A percentile compares a stretch with the other conserved stretches of the same genome.
Conservation (phyloP, 2,797 vertebrate species). For the Smutsia temminckii region DNA sequence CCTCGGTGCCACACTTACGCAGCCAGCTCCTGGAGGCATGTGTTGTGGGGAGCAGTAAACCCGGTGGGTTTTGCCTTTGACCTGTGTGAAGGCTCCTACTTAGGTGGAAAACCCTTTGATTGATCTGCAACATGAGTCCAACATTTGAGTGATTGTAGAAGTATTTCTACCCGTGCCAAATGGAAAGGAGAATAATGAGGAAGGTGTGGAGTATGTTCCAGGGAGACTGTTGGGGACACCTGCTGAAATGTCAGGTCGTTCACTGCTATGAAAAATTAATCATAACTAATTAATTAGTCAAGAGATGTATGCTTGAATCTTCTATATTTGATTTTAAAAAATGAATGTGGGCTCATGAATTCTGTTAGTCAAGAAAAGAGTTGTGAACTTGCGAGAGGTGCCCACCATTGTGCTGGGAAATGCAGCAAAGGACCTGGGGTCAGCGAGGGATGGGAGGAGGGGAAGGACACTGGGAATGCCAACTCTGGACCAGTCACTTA, state of each 20-base stretch:
- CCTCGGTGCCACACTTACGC: fast-evolving
- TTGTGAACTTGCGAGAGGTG: neutral
- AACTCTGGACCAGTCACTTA: neutral
- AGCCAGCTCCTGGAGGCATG: fast-evolving
- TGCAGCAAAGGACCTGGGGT: neutral
- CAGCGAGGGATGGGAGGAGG: neutral
- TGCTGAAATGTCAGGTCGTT: neutral
- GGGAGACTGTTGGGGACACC: neutral
- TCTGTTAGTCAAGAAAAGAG: neutral
- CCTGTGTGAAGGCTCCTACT: neutral
- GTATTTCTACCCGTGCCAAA: neutral
- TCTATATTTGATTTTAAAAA: neutral
- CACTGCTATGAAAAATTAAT: neutral
- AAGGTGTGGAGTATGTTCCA: neutral
- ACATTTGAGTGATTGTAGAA: neutral
- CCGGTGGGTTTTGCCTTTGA: neutral
- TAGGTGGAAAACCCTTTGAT: neutral
- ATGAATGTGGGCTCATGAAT: neutral
- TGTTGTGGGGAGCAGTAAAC: neutral
- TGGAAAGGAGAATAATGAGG: neutral
- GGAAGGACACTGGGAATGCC: neutral
- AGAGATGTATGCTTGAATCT: neutral
- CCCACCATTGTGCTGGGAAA: neutral
- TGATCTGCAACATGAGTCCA: neutral
- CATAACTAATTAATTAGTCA: neutral